Conservation (phyloP, 2,113 vertebrate genomes). For the Pelecanus crispus region DNA sequence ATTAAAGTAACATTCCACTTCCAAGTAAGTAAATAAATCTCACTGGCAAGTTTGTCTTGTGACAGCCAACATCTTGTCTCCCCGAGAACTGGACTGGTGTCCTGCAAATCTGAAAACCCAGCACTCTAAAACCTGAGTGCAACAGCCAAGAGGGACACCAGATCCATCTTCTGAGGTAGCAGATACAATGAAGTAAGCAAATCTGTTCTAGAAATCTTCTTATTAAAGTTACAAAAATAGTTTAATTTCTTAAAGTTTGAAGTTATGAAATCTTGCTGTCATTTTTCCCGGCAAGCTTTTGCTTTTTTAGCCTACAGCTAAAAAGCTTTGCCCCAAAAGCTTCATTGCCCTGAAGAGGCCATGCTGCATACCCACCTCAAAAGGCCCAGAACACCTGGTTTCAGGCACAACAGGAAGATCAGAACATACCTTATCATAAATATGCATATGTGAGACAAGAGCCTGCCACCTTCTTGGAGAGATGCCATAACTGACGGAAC, state of each 20-base stretch:
- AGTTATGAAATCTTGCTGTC: background rate
- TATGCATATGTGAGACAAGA: background rate
- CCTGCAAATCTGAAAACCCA: constrained; percentile 7
- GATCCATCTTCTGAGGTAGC: constrained; percentile 16
- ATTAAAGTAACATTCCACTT: constrained; percentile 35
- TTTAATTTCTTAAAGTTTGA: background rate
- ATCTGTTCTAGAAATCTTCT: background rate
- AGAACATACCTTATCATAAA: constrained; percentile 6
- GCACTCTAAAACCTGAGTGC: background rate
- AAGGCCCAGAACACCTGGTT: constrained; percentile 31
- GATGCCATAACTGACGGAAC: constrained; percentile 30
- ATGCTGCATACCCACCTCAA: background rate
- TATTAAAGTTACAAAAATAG: background rate
- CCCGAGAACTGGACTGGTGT: constrained; percentile 4
- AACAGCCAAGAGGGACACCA: constrained; percentile 28
- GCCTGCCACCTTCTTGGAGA: constrained; percentile 7
- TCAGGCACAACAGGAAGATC: background rate
- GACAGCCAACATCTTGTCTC: constrained; percentile 28
- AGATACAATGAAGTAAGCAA: background rate
- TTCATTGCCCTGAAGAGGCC: background rate
- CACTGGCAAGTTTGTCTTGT: constrained; percentile 29
- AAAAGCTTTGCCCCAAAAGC: background rate
- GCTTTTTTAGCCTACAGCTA: background rate
- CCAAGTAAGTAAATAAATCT: constrained; percentile 53
- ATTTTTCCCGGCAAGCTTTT: background rate